These are phyloP conservation scores for Fukomys damarensis DNA, from an alignment of 2,113 vertebrate genomes.

Conservation along the genomic window DNA sequence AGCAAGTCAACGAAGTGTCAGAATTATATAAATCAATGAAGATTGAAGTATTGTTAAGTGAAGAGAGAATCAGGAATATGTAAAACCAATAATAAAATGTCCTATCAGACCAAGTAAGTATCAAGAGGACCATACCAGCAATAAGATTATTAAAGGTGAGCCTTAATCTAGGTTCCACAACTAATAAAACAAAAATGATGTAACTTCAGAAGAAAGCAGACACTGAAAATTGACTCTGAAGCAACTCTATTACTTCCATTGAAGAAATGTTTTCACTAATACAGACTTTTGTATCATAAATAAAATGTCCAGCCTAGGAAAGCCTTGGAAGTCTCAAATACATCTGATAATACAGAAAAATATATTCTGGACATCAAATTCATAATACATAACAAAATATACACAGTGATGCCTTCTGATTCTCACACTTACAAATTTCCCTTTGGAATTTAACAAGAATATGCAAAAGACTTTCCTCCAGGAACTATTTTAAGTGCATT, in stretches of 20 bases:
- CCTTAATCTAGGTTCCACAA: not conserved
- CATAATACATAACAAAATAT: not conserved
- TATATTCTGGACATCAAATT: slow-evolving; percentile 14
- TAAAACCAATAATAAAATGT: not conserved
- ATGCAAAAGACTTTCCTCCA: not conserved
- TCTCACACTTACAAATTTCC: not conserved
- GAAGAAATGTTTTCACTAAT: not conserved
- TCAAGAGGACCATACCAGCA: not conserved
- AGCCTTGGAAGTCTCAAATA: not conserved
- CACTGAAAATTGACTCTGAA: not conserved
- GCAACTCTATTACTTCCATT: not conserved
- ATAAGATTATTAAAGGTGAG: not conserved
- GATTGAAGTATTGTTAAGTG: not conserved
- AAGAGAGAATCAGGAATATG: not conserved
- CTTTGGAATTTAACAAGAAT: not conserved
- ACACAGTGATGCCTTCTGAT: not conserved
- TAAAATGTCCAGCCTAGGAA: not conserved
- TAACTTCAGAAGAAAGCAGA: not conserved
- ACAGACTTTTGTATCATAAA: not conserved
- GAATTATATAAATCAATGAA: not conserved
- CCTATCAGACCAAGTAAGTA: not conserved
- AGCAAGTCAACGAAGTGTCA: not conserved
- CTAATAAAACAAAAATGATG: not conserved
- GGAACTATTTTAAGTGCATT: not conserved
- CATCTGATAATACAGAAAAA: slow-evolving; percentile 19